A percentile compares a stretch with the other conserved stretches of the same genome.
These are phyloP conservation scores for Machimus atricapillus DNA, from an alignment of 2,888 invertebrate species.

Conservation along the genomic window DNA sequence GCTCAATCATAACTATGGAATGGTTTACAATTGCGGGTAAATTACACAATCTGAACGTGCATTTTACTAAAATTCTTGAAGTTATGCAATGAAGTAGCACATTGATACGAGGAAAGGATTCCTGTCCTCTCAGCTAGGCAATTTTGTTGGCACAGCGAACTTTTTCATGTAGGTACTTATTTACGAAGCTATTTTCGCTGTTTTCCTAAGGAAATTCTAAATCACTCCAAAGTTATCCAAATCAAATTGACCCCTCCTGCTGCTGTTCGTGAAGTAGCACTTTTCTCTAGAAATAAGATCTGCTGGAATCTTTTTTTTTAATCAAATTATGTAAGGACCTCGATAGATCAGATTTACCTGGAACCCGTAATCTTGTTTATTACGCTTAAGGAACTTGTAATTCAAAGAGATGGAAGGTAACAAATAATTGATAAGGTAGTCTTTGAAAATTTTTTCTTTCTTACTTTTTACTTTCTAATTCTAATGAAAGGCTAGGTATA, in stretches of 20 bases:
- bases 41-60: neutral
- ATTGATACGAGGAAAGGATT: neutral
- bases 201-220: neutral
- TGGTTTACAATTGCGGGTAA: neutral
- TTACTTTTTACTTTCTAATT: neutral
- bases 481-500: neutral
- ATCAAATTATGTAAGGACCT: neutral
- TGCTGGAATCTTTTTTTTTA: neutral
- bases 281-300: neutral
- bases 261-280: neutral
- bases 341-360: neutral
- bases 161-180: neutral
- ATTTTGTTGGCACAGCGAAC: neutral
- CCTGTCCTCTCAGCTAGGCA: neutral
- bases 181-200: neutral
- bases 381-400: neutral
- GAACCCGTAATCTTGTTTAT: neutral
- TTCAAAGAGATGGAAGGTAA: neutral
- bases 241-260: neutral
- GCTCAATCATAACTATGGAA: neutral
- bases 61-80: neutral
- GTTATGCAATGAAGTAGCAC: neutral
- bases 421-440: neutral
- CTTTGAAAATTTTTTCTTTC: neutral
- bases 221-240: neutral